Conservation (phyloP, 1,140 invertebrate species). For the Idris sp. region DNA sequence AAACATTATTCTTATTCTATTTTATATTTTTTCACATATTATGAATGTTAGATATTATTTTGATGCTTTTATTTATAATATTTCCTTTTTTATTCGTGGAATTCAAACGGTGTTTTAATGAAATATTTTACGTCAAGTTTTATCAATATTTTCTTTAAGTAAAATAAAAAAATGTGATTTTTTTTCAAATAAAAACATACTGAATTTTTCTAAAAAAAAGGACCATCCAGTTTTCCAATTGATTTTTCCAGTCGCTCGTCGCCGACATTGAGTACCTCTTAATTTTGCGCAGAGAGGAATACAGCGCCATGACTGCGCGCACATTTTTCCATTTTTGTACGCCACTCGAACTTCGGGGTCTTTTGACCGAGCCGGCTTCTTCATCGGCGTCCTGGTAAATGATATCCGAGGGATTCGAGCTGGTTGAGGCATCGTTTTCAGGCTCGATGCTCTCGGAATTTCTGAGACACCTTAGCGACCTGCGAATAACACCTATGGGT, state of each 20-base stretch:
- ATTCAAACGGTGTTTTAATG: no score
- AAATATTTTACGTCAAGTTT: no score
- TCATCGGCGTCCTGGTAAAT: constrained; percentile 66
- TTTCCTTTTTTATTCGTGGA: no score
- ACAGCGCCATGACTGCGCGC: constrained; percentile 90
- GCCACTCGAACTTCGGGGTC: constrained; percentile 79
- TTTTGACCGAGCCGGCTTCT: constrained; percentile 60
- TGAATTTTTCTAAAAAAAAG: no score
- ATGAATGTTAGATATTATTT: no score
- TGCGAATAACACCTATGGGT: constrained; percentile 72
- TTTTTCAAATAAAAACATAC: no score
- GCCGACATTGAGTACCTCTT: constrained; percentile 83
- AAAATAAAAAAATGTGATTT: no score
- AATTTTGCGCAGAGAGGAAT: constrained; percentile 90
- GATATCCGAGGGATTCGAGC: constrained; percentile 73
- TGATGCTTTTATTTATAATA: no score
- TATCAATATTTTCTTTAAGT: no score
- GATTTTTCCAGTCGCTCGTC: constrained; percentile 11
- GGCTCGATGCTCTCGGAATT: constrained; percentile 63
- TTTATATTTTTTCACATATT: no score
- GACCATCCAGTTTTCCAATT: no score
- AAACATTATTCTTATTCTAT: no score
- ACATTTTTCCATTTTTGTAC: constrained; percentile 91
- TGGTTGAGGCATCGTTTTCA: constrained; percentile 63
- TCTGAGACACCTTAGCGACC: constrained; percentile 67